Conservation (phyloP, 1,140 invertebrate genomes). For the Mylabris phalerata region DNA sequence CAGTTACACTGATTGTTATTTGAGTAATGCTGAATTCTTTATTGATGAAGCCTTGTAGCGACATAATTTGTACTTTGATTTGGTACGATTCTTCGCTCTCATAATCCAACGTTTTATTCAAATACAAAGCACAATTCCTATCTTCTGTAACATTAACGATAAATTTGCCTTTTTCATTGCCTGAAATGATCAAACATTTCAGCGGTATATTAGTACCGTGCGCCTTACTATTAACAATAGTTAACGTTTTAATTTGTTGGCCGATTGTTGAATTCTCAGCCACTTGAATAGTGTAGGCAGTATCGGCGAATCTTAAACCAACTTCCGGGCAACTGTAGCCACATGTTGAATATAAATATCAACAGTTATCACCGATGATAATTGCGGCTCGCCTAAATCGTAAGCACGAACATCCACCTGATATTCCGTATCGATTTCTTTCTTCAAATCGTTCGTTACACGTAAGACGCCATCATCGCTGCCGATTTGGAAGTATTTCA, state of each 20-base stretch:
- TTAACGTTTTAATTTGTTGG: slow-evolving; percentile 63
- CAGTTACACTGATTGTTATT: slow-evolving; percentile 74
- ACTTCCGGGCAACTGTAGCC: slow-evolving; percentile 56
- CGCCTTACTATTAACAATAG: slow-evolving; percentile 64
- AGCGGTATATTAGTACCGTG: slow-evolving; percentile 60
- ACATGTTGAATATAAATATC: slow-evolving; percentile 79
- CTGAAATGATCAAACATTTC: slow-evolving; percentile 64
- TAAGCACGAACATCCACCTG: slow-evolving; percentile 80
- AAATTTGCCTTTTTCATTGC: slow-evolving; percentile 68
- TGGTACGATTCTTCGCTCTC: slow-evolving; percentile 65
- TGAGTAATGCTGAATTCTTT: slow-evolving; percentile 63
- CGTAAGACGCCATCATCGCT: slow-evolving; percentile 69
- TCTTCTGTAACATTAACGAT: slow-evolving; percentile 65
- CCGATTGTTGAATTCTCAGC: slow-evolving; percentile 66
- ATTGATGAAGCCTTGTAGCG: slow-evolving; percentile 69
- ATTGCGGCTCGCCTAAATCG: slow-evolving; percentile 77
- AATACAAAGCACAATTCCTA: slow-evolving; percentile 67
- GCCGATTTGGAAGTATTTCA: slow-evolving; percentile 81
- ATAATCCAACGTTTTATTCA: slow-evolving; percentile 66
- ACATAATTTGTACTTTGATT: slow-evolving; percentile 68
- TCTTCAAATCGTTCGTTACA: slow-evolving; percentile 74
- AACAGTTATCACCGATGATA: slow-evolving; percentile 71
- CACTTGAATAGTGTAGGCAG: slow-evolving; percentile 71
- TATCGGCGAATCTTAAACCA: slow-evolving; percentile 75
- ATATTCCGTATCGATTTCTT: slow-evolving; percentile 79